phyloP scores from a whole-genome alignment of 2,797 vertebrate genomes.

The Margarornis squamiger region DNA sequence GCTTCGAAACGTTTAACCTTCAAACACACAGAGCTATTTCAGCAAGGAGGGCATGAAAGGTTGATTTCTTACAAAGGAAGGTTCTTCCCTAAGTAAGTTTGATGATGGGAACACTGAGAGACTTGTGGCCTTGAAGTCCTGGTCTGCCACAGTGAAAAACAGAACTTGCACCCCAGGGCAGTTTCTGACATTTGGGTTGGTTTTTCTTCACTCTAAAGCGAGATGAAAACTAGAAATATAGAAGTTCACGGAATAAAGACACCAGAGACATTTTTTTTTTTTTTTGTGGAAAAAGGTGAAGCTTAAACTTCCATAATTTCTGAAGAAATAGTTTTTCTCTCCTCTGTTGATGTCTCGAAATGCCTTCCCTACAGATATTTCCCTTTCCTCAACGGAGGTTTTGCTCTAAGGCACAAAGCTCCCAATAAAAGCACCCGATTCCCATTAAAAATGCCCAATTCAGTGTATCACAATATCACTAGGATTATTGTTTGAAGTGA shows the following conservation, averaged over 20 bases:
- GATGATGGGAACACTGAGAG: background rate
- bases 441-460: background rate
- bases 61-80: background rate
- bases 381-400: background rate
- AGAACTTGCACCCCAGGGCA: constrained; percentile 17
- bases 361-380: background rate
- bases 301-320: background rate
- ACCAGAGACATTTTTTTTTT: background rate
- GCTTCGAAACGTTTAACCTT: background rate
- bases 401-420: background rate
- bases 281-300: background rate
- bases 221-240: background rate
- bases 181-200: constrained; percentile 36
- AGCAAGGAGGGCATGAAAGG: background rate
- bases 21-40: background rate
- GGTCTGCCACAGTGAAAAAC: background rate
- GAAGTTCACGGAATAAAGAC: background rate
- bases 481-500: background rate
- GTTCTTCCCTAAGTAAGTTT: background rate
- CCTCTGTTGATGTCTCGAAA: background rate
- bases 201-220: background rate
- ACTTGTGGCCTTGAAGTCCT: background rate
- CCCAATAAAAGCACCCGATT: background rate
- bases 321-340: background rate
- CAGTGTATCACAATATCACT: background rate